Evolutionary conservation across 2,113 vertebrate species (phyloP).

Genomic region (Smithornis capensis): DNA sequence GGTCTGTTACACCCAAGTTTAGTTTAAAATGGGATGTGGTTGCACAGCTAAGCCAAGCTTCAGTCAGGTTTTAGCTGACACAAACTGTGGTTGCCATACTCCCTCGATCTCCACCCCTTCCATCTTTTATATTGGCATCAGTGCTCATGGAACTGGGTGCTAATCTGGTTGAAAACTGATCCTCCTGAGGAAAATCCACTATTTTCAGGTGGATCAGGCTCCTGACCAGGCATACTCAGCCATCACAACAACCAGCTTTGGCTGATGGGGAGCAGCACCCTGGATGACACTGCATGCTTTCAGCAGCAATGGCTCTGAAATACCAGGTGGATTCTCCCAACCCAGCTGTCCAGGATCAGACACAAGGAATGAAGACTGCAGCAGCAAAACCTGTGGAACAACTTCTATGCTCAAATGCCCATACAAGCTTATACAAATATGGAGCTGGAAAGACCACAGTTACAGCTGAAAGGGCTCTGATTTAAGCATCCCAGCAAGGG

Average conservation of each 20-base stretch:
- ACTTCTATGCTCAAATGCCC: not conserved
- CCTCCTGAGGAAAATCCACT: not conserved
- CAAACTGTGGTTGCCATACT: not conserved
- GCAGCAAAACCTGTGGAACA: not conserved
- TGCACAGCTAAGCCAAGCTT: slow-evolving; percentile 40
- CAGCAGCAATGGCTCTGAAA: not conserved
- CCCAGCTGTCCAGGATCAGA: not conserved
- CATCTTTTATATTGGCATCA: not conserved
- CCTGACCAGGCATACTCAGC: fast-evolving
- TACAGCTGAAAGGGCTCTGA: not conserved
- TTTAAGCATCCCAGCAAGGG: not conserved
- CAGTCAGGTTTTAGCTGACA: slow-evolving; percentile 37
- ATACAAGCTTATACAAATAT: not conserved
- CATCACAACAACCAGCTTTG: not conserved
- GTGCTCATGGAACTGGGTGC: not conserved
- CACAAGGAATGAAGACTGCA: not conserved
- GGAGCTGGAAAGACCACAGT: not conserved
- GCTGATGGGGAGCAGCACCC: not conserved
- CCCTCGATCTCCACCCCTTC: not conserved
- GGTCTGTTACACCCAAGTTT: slow-evolving; percentile 47
- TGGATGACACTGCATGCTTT: not conserved
- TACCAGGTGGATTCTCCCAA: not conserved
- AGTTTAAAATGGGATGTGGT: slow-evolving; percentile 35
- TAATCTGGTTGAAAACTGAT: not conserved
- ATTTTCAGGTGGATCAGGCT: not conserved